Conservation (phyloP, 2,888 invertebrate species). For the Pheosia gnoma region DNA sequence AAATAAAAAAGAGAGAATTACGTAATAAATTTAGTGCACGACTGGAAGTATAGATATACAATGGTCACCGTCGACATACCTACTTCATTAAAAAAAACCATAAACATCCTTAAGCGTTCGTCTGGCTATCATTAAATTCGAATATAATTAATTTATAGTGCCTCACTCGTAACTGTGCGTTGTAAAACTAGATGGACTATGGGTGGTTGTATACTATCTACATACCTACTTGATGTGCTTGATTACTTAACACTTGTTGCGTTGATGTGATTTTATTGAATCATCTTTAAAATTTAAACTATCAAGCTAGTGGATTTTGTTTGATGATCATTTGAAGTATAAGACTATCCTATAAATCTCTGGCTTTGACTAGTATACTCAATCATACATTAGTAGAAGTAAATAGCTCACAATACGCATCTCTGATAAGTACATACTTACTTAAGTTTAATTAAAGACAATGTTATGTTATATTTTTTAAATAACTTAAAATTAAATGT, state of each 20-base stretch:
- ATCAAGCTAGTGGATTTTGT: not conserved
- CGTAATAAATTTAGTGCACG: not conserved
- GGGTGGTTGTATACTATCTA: not conserved
- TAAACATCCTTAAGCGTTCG: not conserved
- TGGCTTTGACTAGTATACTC: too few relatives aligned
- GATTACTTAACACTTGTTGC: not conserved
- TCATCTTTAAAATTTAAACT: not conserved
- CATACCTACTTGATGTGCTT: not conserved
- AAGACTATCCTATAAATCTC: too few relatives aligned
- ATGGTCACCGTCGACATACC: not conserved
- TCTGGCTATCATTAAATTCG: not conserved
- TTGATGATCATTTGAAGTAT: not conserved
- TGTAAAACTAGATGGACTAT: not conserved
- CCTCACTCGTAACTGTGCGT: not conserved
- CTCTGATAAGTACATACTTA: too few relatives aligned
- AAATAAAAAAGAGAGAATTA: too few relatives aligned
- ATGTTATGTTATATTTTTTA: too few relatives aligned
- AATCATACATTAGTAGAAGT: too few relatives aligned
- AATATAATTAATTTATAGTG: conserved; percentile 1
- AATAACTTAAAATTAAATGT: too few relatives aligned
- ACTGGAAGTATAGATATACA: not conserved
- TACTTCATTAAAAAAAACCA: not conserved
- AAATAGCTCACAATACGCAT: too few relatives aligned
- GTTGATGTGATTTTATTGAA: not conserved
- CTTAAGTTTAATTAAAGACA: too few relatives aligned